A percentile compares a stretch with the other conserved stretches of the same genome.
phyloP scores from a whole-genome alignment of 2,797 vertebrate genomes.

The Sebastes nivosus region DNA sequence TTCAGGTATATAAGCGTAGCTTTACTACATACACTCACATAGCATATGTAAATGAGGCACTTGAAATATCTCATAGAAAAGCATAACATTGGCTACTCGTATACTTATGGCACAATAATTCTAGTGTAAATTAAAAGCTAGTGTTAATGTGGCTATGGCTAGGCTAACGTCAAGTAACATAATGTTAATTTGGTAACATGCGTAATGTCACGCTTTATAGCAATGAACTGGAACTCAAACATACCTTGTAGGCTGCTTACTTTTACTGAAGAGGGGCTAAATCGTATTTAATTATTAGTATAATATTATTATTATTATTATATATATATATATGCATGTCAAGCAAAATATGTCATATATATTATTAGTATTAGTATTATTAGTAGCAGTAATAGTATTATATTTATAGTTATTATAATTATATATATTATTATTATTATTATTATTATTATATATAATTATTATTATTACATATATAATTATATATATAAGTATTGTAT shows the following conservation, averaged over 20 bases:
- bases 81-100: neutral
- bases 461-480: too few species aligned
- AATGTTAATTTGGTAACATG: accelerated
- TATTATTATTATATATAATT: too few species aligned
- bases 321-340: too few species aligned
- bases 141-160: neutral
- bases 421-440: too few species aligned
- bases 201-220: neutral
- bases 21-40: neutral
- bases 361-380: too few species aligned
- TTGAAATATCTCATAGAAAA: neutral
- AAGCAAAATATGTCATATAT: too few species aligned
- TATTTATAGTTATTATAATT: too few species aligned
- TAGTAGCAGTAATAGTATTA: too few species aligned
- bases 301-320: too few species aligned
- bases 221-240: neutral
- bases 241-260: neutral
- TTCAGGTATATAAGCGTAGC: neutral
- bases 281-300: too few species aligned
- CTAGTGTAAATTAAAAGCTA: neutral
- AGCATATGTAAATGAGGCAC: neutral
- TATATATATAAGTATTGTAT: neutral
- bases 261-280: neutral
- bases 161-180: neutral
- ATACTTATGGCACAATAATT: neutral